A percentile compares a stretch with the other conserved stretches of the same genome.
Conservation (phyloP, 1,140 invertebrate genomes). For the Meloidogyne chitwoodi region DNA sequence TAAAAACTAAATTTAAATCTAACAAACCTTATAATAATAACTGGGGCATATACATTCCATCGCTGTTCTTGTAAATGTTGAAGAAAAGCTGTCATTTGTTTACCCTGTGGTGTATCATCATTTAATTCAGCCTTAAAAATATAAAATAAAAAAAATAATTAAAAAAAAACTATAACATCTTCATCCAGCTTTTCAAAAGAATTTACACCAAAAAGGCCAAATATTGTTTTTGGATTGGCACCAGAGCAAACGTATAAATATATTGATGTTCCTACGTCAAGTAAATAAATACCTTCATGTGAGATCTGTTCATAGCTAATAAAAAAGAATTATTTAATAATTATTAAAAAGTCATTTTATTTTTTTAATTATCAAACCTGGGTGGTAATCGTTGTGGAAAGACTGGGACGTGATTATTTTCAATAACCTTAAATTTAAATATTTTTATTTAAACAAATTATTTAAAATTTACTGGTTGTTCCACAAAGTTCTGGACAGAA, state of each 20-base stretch:
- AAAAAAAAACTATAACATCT: slow-evolving; percentile 65
- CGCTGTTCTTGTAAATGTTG: slow-evolving; percentile 78
- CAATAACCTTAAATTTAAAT: background rate
- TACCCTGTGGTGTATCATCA: slow-evolving; percentile 72
- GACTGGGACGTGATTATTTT: background rate
- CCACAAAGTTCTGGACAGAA: slow-evolving; percentile 72
- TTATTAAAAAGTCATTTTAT: background rate
- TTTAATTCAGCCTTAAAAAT: slow-evolving; percentile 71
- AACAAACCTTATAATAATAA: slow-evolving; percentile 76
- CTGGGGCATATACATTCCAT: slow-evolving; percentile 70
- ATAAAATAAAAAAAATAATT: background rate
- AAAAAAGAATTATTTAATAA: slow-evolving; percentile 63
- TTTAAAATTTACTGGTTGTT: slow-evolving; percentile 62
- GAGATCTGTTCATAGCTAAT: slow-evolving; percentile 72
- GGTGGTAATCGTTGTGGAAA: background rate
- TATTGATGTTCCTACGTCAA: slow-evolving; percentile 80
- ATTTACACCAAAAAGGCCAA: slow-evolving; percentile 70
- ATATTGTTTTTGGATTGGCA: slow-evolving; percentile 73
- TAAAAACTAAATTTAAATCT: too few species aligned
- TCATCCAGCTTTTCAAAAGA: slow-evolving; percentile 69
- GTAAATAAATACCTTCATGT: slow-evolving; percentile 79
- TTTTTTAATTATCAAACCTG: background rate
- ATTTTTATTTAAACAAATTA: slow-evolving; percentile 3
- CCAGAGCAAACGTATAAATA: slow-evolving; percentile 80
- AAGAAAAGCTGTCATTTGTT: slow-evolving; percentile 75